Evolutionary conservation across 2,888 invertebrate species (phyloP).

Genomic region (Crepidodera aurea): DNA sequence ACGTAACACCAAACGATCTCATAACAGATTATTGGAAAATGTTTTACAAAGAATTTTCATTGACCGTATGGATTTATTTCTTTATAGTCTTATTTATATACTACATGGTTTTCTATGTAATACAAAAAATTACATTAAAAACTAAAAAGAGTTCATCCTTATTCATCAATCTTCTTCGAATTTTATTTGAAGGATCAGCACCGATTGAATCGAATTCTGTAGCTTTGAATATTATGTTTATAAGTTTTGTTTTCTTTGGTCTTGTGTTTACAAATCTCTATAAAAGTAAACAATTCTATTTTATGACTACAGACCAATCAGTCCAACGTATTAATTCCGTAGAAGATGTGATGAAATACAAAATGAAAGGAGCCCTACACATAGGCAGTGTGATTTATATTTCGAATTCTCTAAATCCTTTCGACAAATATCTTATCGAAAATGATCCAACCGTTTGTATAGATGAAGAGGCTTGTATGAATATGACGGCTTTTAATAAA

Average conservation of each 20-base stretch:
- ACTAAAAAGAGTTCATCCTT: neutral
- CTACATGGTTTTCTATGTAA: neutral
- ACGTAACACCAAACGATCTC: neutral
- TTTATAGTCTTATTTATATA: neutral
- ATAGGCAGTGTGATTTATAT: no score
- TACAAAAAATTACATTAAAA: neutral
- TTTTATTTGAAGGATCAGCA: neutral
- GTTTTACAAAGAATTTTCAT: neutral
- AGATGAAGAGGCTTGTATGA: no score
- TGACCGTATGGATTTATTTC: neutral
- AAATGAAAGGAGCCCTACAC: neutral
- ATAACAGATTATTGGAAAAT: constrained; percentile 2
- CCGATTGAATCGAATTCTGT: neutral
- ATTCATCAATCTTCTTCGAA: neutral
- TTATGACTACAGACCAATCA: neutral
- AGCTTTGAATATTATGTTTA: neutral
- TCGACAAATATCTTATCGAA: no score
- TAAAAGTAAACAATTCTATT: constrained; percentile 1
- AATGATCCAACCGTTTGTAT: no score
- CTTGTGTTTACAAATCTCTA: neutral
- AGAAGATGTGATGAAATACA: neutral
- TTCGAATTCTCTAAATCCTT: no score
- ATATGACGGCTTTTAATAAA: no score
- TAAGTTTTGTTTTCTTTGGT: neutral
- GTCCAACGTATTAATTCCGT: neutral